Conservation (phyloP, 2,113 vertebrate genomes). For the Paradisaea rubra region DNA sequence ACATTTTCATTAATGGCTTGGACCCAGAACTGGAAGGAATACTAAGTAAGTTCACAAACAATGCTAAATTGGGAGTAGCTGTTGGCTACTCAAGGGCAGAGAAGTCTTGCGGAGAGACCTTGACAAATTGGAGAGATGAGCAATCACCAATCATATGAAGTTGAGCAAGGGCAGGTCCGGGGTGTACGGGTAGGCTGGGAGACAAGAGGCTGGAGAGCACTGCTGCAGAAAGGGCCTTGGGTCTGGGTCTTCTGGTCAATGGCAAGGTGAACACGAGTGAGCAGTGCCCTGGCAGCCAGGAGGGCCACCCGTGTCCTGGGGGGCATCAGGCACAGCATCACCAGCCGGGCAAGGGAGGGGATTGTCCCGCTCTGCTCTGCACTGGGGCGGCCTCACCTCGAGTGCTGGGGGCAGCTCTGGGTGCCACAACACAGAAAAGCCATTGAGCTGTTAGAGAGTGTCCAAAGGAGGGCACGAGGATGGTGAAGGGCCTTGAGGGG, state of each 20-base stretch:
- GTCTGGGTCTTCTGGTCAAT: accelerated
- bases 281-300: neutral
- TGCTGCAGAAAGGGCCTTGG: neutral
- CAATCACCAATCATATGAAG: neutral
- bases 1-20: neutral
- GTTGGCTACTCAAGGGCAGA: neutral
- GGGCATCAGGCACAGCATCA: neutral
- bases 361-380: neutral
- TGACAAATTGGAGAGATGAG: no score
- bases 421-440: neutral
- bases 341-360: neutral
- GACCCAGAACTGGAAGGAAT: neutral
- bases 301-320: neutral
- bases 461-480: neutral
- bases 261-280: accelerated
- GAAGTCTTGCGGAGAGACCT: neutral
- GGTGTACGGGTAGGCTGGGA: neutral
- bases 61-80: neutral
- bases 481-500: neutral
- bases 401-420: neutral
- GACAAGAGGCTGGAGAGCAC: no score
- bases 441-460: neutral
- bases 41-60: neutral
- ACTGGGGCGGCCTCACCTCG: accelerated
- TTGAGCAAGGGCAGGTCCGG: neutral